A percentile compares a stretch with the other conserved stretches of the same genome.
Evolutionary conservation across 2,113 vertebrate genomes (phyloP).

Genomic region (Gymnogyps californianus): DNA sequence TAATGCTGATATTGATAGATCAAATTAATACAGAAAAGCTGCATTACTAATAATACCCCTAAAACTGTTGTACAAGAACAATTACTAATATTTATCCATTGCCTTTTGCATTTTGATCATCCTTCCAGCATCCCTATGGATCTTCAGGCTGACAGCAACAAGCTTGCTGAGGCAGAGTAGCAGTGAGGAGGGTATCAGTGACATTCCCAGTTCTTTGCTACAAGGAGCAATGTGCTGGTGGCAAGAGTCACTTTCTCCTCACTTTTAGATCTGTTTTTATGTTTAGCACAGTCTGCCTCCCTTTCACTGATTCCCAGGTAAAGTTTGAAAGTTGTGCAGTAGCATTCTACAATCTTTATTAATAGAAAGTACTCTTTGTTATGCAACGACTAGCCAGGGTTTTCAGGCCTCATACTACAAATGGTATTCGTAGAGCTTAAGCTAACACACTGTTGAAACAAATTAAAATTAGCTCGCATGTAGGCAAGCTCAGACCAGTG

Average conservation of each 20-base stretch:
- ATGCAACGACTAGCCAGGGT: not conserved
- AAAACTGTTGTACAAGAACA: not conserved
- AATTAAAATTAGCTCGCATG: not conserved
- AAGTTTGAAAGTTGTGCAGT: not conserved
- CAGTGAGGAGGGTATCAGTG: not conserved
- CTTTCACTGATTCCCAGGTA: not conserved
- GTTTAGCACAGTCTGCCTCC: not conserved
- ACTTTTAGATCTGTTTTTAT: not conserved
- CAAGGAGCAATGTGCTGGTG: not conserved
- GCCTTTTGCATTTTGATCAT: not conserved
- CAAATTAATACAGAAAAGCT: not conserved
- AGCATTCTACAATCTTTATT: not conserved
- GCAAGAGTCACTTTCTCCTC: not conserved
- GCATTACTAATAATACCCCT: not conserved
- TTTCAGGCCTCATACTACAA: not conserved
- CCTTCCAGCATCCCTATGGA: not conserved
- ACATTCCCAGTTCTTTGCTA: not conserved
- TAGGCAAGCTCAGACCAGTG: not conserved
- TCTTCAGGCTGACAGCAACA: not conserved
- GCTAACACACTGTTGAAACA: not conserved
- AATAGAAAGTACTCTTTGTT: not conserved
- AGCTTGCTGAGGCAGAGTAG: not conserved
- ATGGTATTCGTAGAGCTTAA: not conserved
- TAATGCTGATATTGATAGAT: not conserved
- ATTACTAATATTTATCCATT: not conserved